Evolutionary conservation across 2,797 vertebrate genomes (phyloP), one percentile per base, ranked within the genome.

Genomic region (Tenualosa ilisha): DNA sequence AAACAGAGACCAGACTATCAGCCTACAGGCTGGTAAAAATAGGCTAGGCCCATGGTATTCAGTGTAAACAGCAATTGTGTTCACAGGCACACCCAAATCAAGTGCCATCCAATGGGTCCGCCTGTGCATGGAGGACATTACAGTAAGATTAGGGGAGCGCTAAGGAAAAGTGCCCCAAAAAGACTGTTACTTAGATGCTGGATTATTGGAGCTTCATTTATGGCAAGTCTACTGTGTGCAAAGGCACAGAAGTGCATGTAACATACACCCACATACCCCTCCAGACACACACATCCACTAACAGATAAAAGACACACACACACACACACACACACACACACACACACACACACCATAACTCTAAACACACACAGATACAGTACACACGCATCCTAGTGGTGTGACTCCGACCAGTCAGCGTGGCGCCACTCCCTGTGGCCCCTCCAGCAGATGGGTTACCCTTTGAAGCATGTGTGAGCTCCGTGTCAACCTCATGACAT

Each of bases 311-410:
- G 12, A 72, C 31, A 72, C 65, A 72, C 31, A 72, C 31, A 72
- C 31, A 68, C 63, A 68, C 63, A 68, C 26, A 68, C 24, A 68
- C 63, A 31, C 24, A 31, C 63, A 72, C 65, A 72, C 65, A 72
- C 26, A 65, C 26, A 68, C 63, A 68, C 63, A 68, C 26, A 68
- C 24, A 68, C 63, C 9, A 65, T 24, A 65, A 3, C 8, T 20
- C 22, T 11, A 12, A 22, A 13, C 61, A 26, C 61, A 65, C 63
- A 68, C 61, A 65, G n/a, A 26, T 24, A 68, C 24, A 68, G 56
- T n/a, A 61, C 43, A 37, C 68, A 75, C 68, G 20, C 43, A 75
- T 75, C 17, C 40, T 43, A 43, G 26, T 24, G 31, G 68, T 75
- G 68, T 37, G 68, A 13, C 68, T 75, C 31, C 0, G 37, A 75